A percentile compares a stretch with the other conserved stretches of the same genome.
Conservation (phyloP, 2,888 invertebrate genomes). For the Linnaemya tessellans region DNA sequence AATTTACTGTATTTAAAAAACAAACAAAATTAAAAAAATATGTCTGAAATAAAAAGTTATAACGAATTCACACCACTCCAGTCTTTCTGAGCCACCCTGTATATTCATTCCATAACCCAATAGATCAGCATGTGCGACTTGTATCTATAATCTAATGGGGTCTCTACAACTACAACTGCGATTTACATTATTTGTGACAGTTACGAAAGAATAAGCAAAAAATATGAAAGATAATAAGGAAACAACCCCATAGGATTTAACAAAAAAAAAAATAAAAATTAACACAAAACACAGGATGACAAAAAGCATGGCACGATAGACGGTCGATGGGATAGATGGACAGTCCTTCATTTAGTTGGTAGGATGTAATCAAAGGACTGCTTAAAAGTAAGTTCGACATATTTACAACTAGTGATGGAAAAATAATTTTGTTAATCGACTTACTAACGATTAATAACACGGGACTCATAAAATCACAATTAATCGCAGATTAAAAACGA, state of each 20-base stretch:
- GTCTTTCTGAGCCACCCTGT: too few relatives aligned
- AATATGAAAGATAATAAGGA: conserved; percentile 57
- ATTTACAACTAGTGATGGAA: conserved; percentile 3
- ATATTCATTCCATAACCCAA: conserved; percentile 12
- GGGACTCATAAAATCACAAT: too few relatives aligned
- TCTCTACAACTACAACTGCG: conserved; percentile 43
- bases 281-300: conserved; percentile 25
- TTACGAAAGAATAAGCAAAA: conserved; percentile 47
- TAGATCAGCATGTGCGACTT: background rate
- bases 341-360: conserved; percentile 22
- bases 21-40: too few relatives aligned
- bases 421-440: too few relatives aligned
- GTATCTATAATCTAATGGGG: background rate
- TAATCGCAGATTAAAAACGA: too few relatives aligned
- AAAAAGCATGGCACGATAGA: conserved; percentile 27
- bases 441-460: too few relatives aligned
- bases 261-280: conserved; percentile 25
- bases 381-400: conserved; percentile 8
- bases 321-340: conserved; percentile 22
- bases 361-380: conserved; percentile 38
- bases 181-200: conserved; percentile 68
- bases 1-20: too few relatives aligned
- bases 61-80: too few relatives aligned
- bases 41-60: too few relatives aligned
- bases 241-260: conserved; percentile 67